Percentiles rank a stretch among this genome's conserved stretches.
Conservation (phyloP, 2,888 invertebrate genomes). For the Oxystoma pomonae region DNA sequence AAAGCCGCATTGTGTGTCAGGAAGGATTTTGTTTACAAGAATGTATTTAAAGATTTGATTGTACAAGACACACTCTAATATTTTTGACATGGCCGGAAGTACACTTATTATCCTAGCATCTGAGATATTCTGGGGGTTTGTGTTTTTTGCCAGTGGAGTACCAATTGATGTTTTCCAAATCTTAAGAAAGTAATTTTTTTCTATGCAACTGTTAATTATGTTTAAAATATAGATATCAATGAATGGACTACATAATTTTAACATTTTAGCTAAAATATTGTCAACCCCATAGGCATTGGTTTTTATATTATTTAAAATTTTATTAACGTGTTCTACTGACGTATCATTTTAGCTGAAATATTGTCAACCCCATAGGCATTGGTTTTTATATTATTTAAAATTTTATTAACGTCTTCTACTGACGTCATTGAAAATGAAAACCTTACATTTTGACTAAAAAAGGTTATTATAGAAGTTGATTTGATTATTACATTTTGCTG, state of each 20-base stretch:
- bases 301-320: neutral
- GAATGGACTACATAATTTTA: slow-evolving; percentile 9
- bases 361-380: too few relatives aligned
- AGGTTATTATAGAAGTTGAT: neutral
- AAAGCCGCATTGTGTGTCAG: neutral
- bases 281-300: neutral
- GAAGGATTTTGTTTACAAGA: neutral
- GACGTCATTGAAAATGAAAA: neutral
- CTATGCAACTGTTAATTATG: too few relatives aligned
- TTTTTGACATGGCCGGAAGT: neutral
- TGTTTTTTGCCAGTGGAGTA: too few relatives aligned
- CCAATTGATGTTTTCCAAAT: too few relatives aligned
- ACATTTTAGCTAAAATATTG: slow-evolving; percentile 1
- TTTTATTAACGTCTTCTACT: neutral
- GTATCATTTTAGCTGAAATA: too few relatives aligned
- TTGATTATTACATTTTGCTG: neutral
- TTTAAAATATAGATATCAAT: slow-evolving; percentile 7
- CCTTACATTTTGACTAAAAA: neutral
- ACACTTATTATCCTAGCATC: neutral
- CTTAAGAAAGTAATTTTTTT: too few relatives aligned
- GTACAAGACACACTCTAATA: neutral
- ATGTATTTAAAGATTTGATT: neutral
- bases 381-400: too few relatives aligned
- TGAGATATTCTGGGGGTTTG: too few relatives aligned
- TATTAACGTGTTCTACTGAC: too few relatives aligned